These are phyloP conservation scores for Mythimna lalbum DNA, from an alignment of 2,888 invertebrate genomes.

Conservation along the genomic window DNA sequence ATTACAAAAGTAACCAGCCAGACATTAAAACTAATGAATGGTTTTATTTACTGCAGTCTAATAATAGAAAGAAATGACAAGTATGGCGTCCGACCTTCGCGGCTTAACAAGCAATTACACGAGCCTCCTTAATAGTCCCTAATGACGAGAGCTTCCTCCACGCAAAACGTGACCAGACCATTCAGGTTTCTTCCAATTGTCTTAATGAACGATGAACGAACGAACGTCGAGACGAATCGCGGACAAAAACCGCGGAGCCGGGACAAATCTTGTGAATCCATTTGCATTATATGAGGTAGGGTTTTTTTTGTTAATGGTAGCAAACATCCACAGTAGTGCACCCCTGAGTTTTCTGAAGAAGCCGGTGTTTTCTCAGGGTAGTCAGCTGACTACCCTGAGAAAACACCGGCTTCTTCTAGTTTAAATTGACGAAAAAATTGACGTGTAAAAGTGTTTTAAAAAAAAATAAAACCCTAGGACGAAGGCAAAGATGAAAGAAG, in stretches of 20 bases:
- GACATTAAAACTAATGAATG: slow-evolving; percentile 55
- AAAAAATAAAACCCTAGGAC: no score
- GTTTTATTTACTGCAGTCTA: slow-evolving; percentile 54
- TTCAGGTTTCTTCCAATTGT: slow-evolving; percentile 61
- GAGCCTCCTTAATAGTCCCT: slow-evolving; percentile 77
- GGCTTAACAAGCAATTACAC: slow-evolving; percentile 72
- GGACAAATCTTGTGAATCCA: slow-evolving; percentile 61
- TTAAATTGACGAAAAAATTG: no score
- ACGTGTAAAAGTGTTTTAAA: no score
- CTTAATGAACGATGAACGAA: slow-evolving; percentile 65
- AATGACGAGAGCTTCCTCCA: slow-evolving; percentile 80
- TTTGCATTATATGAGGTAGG: slow-evolving; percentile 39
- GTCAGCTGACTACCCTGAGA: no score
- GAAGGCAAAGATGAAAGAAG: no score
- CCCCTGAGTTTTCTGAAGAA: no score
- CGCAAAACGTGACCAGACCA: slow-evolving; percentile 69
- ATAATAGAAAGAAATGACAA: slow-evolving; percentile 71
- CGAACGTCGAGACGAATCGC: slow-evolving; percentile 57
- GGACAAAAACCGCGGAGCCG: slow-evolving; percentile 63
- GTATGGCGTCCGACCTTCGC: slow-evolving; percentile 67
- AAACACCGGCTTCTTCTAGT: no score
- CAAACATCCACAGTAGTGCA: no score
- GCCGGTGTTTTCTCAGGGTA: no score
- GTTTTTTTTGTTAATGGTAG: slow-evolving; percentile 20
- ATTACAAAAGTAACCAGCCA: slow-evolving; percentile 15